Percentiles rank a stretch among this genome's conserved stretches.
phyloP scores from a whole-genome alignment of 2,888 invertebrate species.

The Neocrepidodera transversa region DNA sequence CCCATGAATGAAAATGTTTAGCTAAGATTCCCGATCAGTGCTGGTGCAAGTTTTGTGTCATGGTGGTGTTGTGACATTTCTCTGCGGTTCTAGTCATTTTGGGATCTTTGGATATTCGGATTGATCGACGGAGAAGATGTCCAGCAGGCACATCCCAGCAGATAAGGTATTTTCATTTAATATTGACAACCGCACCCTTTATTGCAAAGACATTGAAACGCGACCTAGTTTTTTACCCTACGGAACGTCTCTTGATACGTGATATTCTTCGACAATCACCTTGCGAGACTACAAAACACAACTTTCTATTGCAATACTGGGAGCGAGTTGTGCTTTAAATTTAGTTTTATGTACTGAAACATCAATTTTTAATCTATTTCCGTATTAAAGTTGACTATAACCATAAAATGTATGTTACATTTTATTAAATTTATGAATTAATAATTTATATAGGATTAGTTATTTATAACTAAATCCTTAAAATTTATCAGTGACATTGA shows the following conservation, averaged over 20 bases:
- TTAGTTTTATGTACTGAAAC: neutral
- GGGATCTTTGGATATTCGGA: constrained; percentile 39
- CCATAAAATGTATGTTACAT: too few relatives aligned
- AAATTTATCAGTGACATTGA: too few relatives aligned
- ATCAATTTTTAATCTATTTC: too few relatives aligned
- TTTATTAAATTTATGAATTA: too few relatives aligned
- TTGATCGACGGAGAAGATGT: constrained; percentile 66
- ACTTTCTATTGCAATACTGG: constrained; percentile 14
- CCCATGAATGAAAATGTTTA: constrained; percentile 35
- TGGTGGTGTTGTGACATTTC: constrained; percentile 54
- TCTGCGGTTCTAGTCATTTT: constrained; percentile 44
- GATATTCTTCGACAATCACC: constrained; percentile 22
- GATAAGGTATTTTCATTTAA: constrained; percentile 72
- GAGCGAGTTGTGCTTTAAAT: neutral
- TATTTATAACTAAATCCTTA: too few relatives aligned
- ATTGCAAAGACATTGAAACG: constrained; percentile 49
- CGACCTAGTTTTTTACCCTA: constrained; percentile 55
- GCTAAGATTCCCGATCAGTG: constrained; percentile 35
- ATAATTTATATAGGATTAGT: too few relatives aligned
- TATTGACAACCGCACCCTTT: constrained; percentile 61
- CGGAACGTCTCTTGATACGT: constrained; percentile 38
- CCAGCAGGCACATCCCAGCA: constrained; percentile 82
- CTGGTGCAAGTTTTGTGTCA: constrained; percentile 43
- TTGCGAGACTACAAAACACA: constrained; percentile 8
- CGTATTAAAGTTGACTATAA: too few relatives aligned